phyloP scores from a whole-genome alignment of 2,113 vertebrate species.

The Triplophysa siluroides region DNA sequence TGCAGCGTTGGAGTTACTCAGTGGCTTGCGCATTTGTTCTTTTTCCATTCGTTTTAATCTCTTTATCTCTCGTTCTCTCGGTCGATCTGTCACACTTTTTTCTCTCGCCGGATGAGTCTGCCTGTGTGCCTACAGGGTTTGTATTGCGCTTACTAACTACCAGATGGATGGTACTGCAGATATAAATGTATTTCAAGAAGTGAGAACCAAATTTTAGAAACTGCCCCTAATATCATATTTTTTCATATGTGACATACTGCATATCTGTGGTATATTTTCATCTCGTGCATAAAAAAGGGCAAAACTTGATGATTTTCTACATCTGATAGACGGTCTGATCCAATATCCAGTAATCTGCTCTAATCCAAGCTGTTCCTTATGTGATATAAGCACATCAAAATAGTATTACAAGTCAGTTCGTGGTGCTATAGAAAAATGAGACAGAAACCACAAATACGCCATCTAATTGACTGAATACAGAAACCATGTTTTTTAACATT shows the following conservation, averaged over 20 bases:
- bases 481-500: too few relatives aligned
- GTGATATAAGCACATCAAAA: slow-evolving; percentile 26
- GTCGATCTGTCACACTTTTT: slow-evolving; percentile 12
- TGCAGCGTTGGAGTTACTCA: neutral
- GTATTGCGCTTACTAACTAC: neutral
- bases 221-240: neutral
- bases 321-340: slow-evolving; percentile 11
- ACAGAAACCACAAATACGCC: neutral
- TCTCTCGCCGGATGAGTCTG: neutral
- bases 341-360: slow-evolving; percentile 27
- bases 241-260: neutral
- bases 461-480: too few relatives aligned
- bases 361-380: slow-evolving; percentile 6
- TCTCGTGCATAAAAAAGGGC: neutral
- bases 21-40: neutral
- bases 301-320: neutral
- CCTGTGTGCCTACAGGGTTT: slow-evolving; percentile 12
- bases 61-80: neutral
- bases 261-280: neutral
- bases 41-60: slow-evolving; percentile 11
- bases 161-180: slow-evolving; percentile 16
- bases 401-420: neutral
- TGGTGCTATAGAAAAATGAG: neutral
- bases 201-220: slow-evolving; percentile 11
- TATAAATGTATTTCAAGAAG: slow-evolving; percentile 29